Conservation (phyloP, 2,113 vertebrate species). For the Apteryx mantelli region DNA sequence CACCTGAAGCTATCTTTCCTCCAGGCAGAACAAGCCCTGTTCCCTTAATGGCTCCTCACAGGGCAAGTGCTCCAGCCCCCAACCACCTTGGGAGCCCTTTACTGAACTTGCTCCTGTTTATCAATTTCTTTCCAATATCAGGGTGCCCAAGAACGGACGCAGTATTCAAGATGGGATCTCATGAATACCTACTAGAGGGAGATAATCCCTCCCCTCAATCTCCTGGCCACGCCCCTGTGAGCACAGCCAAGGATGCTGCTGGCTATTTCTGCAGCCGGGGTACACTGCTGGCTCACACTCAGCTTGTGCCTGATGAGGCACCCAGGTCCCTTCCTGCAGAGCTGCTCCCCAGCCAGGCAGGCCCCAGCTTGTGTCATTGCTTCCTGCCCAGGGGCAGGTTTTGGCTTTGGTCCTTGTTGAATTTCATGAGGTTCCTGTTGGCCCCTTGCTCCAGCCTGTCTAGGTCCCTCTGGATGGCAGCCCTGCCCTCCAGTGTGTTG, state of each 20-base stretch:
- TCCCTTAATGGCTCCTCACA: not conserved
- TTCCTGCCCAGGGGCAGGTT: not conserved
- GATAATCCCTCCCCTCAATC: accelerated
- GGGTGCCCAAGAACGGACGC: not conserved
- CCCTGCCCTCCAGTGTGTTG: not conserved
- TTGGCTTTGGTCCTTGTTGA: not conserved
- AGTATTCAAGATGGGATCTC: not conserved
- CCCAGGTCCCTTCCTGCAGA: not conserved
- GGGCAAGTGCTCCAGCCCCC: not conserved
- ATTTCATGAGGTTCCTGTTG: not conserved
- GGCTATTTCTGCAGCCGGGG: not conserved
- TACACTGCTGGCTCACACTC: not conserved
- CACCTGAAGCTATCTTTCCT: not conserved
- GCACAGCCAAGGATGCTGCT: accelerated
- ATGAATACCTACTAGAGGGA: not conserved
- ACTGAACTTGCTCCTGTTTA: not conserved
- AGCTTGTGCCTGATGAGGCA: not conserved
- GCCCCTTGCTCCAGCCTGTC: not conserved
- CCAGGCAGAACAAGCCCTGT: not conserved
- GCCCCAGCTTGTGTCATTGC: not conserved
- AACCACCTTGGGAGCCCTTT: not conserved
- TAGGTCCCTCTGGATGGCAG: not conserved
- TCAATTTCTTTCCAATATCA: not conserved
- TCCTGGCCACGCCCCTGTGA: not conserved
- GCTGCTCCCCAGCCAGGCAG: not conserved